Evolutionary conservation across 30 jellyfish, hydroid and myxozoan genomes (phyloP), one percentile per base, ranked within the genome.

Genomic region (Clytia hemisphaerica): DNA sequence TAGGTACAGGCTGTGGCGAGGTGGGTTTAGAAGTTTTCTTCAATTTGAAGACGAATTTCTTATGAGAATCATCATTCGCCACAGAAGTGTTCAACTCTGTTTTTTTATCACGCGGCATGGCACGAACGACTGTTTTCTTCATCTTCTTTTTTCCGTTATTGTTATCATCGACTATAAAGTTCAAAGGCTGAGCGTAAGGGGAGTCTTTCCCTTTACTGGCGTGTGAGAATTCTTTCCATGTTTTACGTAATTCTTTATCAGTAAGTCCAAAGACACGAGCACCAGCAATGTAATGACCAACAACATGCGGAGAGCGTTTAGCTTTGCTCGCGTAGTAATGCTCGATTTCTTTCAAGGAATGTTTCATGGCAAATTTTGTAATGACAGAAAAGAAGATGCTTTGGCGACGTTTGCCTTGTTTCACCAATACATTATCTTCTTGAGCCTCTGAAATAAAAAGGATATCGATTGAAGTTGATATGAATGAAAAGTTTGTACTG

Each of bases 321-420:
- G 72, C 79, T 33, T 66, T 66, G 72, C 79, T 66, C 22, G 79
- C 79, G 71, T 66, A 66, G 45, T 72, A 72, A 40, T 82, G 37
- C 36, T 72, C 84, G 18, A 72, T 72, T 72, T 72, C 84, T 18
- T 49, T 37, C 10, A 72, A 29, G 18, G 84, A 72, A 40, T 72
- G 84, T 40, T 72, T 48, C 76, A 72, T 72, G 55, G 84, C 84
- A 44, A 72, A 72, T 40, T 72, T 72, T 14, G 84, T 72, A 44
- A 72, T 72, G 0, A 72, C 84, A 2, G 84, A 72, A 44, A 72
- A 72, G 75, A 72, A 72, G 38, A 72, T 58, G 66, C 83, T 72
- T 35, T 72, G 84, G 14, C 84, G 83, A 69, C 83, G 25, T 32
- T 45, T 19, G 19, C 80, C 19, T 18, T 82, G 69, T 7, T 58